Evolutionary conservation across 2,888 invertebrate species (phyloP).

Genomic region (Pachymerium ferrugineum): DNA sequence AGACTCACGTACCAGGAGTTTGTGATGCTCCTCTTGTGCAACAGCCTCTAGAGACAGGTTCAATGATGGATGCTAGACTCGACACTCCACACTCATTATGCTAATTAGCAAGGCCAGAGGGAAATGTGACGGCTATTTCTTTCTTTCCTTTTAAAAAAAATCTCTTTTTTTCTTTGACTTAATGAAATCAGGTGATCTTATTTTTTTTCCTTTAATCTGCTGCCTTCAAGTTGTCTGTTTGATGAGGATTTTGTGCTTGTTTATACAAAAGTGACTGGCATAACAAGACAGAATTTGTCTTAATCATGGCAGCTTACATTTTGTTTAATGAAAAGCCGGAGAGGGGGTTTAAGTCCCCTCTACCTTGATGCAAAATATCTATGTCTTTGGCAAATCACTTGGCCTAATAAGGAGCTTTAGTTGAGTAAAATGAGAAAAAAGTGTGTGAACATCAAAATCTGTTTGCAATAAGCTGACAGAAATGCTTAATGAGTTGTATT

Average conservation of each 20-base stretch:
- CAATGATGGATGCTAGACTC: background rate
- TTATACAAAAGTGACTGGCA: background rate
- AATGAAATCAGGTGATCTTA: background rate
- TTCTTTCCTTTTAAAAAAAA: background rate
- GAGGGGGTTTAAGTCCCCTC: background rate
- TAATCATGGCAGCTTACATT: conserved; percentile 22
- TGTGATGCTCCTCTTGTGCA: conserved; percentile 15
- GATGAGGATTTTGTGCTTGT: background rate
- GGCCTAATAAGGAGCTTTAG: conserved; percentile 14
- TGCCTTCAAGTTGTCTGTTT: background rate
- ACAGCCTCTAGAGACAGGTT: conserved; percentile 22
- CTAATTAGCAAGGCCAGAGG: conserved; percentile 17
- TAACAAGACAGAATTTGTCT: conserved; percentile 1
- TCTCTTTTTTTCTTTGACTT: background rate
- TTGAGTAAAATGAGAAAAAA: background rate
- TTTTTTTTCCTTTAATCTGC: background rate
- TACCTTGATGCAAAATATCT: background rate
- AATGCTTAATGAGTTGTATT: conserved; percentile 27
- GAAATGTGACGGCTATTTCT: conserved; percentile 6
- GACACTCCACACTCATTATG: conserved; percentile 21
- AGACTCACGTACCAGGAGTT: background rate
- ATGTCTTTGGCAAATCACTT: background rate
- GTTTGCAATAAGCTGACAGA: conserved; percentile 19
- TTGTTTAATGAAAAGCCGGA: conserved; percentile 8
- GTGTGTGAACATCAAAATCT: conserved; percentile 24